Evolutionary conservation across 2,113 vertebrate species (phyloP).

Genomic region (Chinchilla lanigera): DNA sequence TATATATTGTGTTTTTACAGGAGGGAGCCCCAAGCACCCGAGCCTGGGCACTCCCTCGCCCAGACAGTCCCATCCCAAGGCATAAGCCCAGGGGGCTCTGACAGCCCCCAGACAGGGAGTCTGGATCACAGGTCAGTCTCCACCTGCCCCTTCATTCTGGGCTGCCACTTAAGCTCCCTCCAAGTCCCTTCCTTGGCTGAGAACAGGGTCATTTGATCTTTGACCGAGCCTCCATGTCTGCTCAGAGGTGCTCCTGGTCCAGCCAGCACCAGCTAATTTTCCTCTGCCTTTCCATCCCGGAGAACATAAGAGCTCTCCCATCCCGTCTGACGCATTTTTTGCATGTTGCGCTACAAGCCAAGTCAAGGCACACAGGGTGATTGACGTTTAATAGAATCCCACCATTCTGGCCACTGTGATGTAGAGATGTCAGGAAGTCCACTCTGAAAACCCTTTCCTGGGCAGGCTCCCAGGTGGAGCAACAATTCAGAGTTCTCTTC

Average conservation of each 20-base stretch:
- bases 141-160: constrained; percentile 85
- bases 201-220: constrained; percentile 81
- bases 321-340: constrained; percentile 81
- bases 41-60: constrained; percentile 90
- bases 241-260: constrained; percentile 85
- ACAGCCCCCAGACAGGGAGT: constrained; percentile 89
- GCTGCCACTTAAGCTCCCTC: constrained; percentile 82
- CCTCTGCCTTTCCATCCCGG: constrained; percentile 83
- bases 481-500: constrained; percentile 51
- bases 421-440: constrained; percentile 55
- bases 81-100: constrained; percentile 89
- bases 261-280: constrained; percentile 84
- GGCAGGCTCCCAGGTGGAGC: constrained; percentile 54
- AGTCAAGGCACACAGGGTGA: constrained; percentile 66
- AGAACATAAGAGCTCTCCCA: constrained; percentile 78
- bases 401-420: neutral
- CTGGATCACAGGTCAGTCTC: constrained; percentile 91
- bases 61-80: constrained; percentile 89
- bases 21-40: constrained; percentile 90
- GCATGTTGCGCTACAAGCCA: constrained; percentile 87
- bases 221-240: constrained; percentile 78
- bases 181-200: constrained; percentile 83
- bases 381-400: constrained; percentile 63
- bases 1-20: constrained; percentile 92
- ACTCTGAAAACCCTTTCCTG: neutral